Conservation (phyloP, 2,888 invertebrate species). For the Heteropelma amictum region DNA sequence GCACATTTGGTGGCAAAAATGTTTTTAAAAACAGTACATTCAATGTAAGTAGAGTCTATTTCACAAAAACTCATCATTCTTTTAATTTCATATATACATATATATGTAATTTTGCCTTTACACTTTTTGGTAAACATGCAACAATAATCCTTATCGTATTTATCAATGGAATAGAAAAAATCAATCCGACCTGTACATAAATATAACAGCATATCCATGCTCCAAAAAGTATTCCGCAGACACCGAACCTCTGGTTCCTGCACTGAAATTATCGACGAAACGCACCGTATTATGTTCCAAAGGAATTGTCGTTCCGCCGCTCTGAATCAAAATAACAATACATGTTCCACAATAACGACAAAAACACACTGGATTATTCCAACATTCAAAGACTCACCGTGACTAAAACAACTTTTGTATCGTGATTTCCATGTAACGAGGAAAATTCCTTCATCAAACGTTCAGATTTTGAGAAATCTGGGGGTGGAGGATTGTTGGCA, state of each 20-base stretch:
- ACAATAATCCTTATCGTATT: too few relatives aligned
- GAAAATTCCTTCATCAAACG: conserved; percentile 86
- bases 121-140: conserved; percentile 59
- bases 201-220: conserved; percentile 93
- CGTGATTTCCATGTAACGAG: conserved; percentile 83
- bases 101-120: too few relatives aligned
- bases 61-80: too few relatives aligned
- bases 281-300: conserved; percentile 98
- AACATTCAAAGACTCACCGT: conserved; percentile 82
- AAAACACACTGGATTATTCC: neutral
- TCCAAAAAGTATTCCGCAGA: conserved; percentile 97
- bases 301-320: conserved; percentile 98
- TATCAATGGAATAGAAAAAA: neutral
- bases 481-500: conserved; percentile 87
- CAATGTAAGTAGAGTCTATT: too few relatives aligned
- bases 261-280: conserved; percentile 99
- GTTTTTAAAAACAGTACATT: too few relatives aligned
- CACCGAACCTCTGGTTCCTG: conserved; percentile 95
- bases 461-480: conserved; percentile 87
- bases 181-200: conserved; percentile 85
- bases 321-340: conserved; percentile 79
- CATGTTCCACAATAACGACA: neutral
- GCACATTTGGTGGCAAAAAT: too few relatives aligned
- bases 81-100: too few relatives aligned
- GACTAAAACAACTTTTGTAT: conserved; percentile 86